Percentiles rank a stretch among this genome's conserved stretches.
Evolutionary conservation across 1,140 invertebrate species (phyloP).

Genomic region (Lamellibrachia luymesi): DNA sequence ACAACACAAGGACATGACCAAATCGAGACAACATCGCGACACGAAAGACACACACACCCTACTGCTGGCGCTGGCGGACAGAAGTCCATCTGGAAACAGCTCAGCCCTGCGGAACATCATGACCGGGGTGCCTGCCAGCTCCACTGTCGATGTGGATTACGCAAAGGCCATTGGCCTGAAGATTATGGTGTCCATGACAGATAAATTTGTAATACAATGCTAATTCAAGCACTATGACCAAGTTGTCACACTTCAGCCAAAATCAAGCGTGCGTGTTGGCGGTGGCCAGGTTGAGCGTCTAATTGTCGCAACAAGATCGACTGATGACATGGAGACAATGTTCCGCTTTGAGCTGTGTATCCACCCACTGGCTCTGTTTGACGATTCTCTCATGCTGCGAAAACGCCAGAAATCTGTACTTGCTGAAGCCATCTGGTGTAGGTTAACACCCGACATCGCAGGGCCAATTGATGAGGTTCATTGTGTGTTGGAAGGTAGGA

Average conservation of each 20-base stretch:
- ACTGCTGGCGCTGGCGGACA: not conserved
- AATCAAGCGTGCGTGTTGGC: too few species aligned
- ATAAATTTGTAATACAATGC: too few species aligned
- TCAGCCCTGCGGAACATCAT: not conserved
- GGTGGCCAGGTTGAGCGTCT: not conserved
- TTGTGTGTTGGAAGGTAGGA: not conserved
- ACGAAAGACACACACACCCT: constrained; percentile 19
- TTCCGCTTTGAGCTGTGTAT: constrained; percentile 7
- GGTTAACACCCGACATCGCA: not conserved
- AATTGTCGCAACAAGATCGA: not conserved
- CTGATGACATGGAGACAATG: not conserved
- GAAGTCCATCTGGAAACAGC: not conserved
- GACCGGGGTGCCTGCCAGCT: too few species aligned
- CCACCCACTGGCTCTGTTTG: not conserved
- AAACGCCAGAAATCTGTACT: not conserved
- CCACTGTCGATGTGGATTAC: too few species aligned
- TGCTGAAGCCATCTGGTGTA: constrained; percentile 9
- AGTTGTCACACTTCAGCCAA: not conserved
- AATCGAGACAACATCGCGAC: constrained; percentile 24
- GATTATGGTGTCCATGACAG: too few species aligned
- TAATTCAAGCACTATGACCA: not conserved
- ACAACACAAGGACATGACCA: constrained; percentile 19
- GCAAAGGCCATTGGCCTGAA: too few species aligned
- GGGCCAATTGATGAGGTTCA: not conserved
- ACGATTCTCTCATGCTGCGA: not conserved